Evolutionary conservation across 2,888 invertebrate species (phyloP), one percentile per base, ranked within the genome.

Genomic region (Tolmerus cingulatus): DNA sequence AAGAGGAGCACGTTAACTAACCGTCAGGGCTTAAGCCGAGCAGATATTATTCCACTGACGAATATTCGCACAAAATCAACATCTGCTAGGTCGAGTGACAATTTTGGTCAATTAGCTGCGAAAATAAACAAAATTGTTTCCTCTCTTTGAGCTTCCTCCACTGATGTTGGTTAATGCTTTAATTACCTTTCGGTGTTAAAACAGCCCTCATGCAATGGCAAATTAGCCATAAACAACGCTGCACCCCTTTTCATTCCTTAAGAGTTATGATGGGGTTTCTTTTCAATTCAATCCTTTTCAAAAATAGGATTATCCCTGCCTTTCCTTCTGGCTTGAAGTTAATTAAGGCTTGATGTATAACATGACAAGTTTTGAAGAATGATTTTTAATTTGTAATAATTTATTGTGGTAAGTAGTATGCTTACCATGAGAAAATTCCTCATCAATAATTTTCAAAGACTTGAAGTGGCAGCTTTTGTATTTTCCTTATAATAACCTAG

Each of bases 91-190:
- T 88, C 76, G 66, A 84, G 66, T 57, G 82, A 88, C 86, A 87
- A 88, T 86, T 87, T 88, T 78, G 86, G 88, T 88, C 88, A 88
- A 87, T 87, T 87, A 87, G 77, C 74, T 87, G 55, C 23, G 51
- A 82, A 87, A 87, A 87, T 79, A 87, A 87, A 87, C 84, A 87
- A 43, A 76, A 66, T 55, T 46, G 51, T 51, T 81, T 51, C 81
- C 27, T 51, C 51, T 55, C 27, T 27, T 81, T 34, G 81, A 34
- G 51, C 16, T 51, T 51, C 55, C 79, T 27, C 27, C n/a, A 27
- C 19, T 40, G 27, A 46, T 81, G 79, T 23, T 16, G 51, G 14
- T 55, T 46, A 46, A 46, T 81, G 46, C 81, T 30, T 78, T 78
- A 78, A 78, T 78, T 78, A 78, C 78, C 78, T 78, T 78, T 40